Evolutionary conservation across 2,888 invertebrate species (phyloP), one percentile per base, ranked within the genome.

Genomic region (Hoplodrina blanda): DNA sequence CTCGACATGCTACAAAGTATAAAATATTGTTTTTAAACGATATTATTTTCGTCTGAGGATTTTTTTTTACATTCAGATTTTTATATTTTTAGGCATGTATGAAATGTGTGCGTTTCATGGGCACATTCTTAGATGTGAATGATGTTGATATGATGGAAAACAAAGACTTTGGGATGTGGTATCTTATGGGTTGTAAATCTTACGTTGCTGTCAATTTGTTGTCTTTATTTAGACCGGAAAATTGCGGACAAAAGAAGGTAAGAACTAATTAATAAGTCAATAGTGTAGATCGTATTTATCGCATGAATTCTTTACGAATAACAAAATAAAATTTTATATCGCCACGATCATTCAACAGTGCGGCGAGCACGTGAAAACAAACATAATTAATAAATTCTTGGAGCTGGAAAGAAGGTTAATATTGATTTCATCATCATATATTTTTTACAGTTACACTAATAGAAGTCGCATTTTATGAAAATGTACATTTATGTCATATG

Each of bases 41-140:
- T 33, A 33, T 33, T n/a, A n/a, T n/a, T n/a, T 33, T 33, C 33
- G 10, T 10, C 10, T 7, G 37, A 10, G 2, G 1, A 41, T 2
- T 41, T 11, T 41, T 11, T 41, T 41, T 41, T 13, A 10, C 11
- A 41, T 41, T 11, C 1, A 13, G 13, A 41, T 41, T 13, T 46
- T 46, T 46, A 1, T 15, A 17, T 46, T 46, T 46, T 15, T 17
- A 67, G 62, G 44, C 62, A n/a, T 1, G 62, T 20, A 67, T 67
- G 67, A 67, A 67, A 49, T 67, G 67, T 25, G 62, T 67, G 15
- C 62, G 20, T 1, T 46, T 44, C 25, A 4, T 62, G 7, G 67
- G 63, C 13, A 62, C 0, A 49, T 67, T 62, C 6, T 15, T 61
- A 3, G 67, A 67, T 46, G n/a, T 67, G 30, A 62, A 17, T 13